Evolutionary conservation across 2,888 invertebrate species (phyloP), one percentile per base, ranked within the genome.

Genomic region (Falcaria lacertinaria): DNA sequence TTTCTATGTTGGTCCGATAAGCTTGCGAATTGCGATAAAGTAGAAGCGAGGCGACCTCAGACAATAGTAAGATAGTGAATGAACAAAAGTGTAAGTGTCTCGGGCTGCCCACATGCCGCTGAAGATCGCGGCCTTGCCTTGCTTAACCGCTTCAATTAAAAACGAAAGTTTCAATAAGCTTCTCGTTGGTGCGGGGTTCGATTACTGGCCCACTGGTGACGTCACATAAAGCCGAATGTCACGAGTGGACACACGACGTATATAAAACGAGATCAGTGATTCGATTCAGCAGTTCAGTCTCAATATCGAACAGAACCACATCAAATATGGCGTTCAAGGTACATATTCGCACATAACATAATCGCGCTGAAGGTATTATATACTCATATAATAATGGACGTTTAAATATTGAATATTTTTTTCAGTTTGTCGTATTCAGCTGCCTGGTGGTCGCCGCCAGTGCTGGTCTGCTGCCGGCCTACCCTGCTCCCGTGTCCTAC

Each of bases 261-360:
- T 79, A 79, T 81, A 81, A 76, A 81, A 76, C 60, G 70, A 65
- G 73, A 62, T 45, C 61, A 45, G 56, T 57, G 50, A 48, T 59
- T 65, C 54, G 44, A 61, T 68, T 61, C 60, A 60, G 60, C 79
- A 81, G 73, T 80, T 69, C 72, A 52, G 65, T 65, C 67, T 68
- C 61, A 66, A 55, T 54, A 52, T 64, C 64, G 59, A 68, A 74
- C 67, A 68, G 60, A 58, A 64, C 48, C 59, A 71, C 69, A 60
- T 60, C 61, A 56, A 74, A 71, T 70, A 83, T 84, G 81, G 75
- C 80, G 72, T 81, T 81, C 71, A 82, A 83, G 80, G 81, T 82
- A 76, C 34, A 38, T 37, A 40, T 42, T 22, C 32, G 8, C n/a
- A n/a, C n/a, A n/a, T n/a, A n/a, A n/a, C n/a, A 28, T 16, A 33